Base-by-base conservation (phyloP, 2,888 invertebrate genomes). In the Drosophila maculinotata region DNA sequence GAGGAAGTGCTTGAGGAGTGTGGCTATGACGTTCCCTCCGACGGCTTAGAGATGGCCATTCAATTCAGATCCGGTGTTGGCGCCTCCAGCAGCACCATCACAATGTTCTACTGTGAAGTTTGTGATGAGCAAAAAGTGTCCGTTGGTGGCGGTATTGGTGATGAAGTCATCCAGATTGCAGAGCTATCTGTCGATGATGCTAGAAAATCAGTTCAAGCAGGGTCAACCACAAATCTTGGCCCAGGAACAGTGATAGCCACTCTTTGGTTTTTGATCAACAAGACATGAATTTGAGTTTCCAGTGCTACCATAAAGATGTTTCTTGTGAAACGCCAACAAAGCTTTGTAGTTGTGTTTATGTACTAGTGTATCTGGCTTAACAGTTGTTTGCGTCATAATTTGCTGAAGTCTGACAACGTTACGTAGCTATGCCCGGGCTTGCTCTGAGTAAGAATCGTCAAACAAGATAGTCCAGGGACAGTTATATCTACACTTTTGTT, bases 1-100 rank as follows among this genome's bases (percentile, higher is more conserved):
- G 97, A 97, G 76, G 99, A 99, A 90, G 93, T 92, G 1, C 88
- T 95, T 1, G 99, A 99, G 90, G 99, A 99, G 90, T 97, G 97
- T 91, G 99, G 85, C 8, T 83, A 87, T 15, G 31, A 81, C 14
- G 69, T 85, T 8, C 56, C 68, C 6, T 4, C 10, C 1, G 47
- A 66, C 2, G 42, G 51, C 4, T 8, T 83, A 4, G 28, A 85
- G 23, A 7, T 14, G 0, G 30, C 79, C 2, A 68, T 49, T 10
- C 36, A 62, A 12, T 79, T 66, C 10, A 81, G 76, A 48, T 76
- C 87, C 0, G 73, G 82, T 1, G 47, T 79, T 10, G 76, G 85
- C 1, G n/a, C 62, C 4, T 63, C 67, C 1, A 73, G 85, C n/a
- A 23, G 58, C 17, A 10, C 26, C 0, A 47, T 64, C 20, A 44